A percentile compares a stretch with the other conserved stretches of the same genome.
Conservation (phyloP, 1,140 invertebrate genomes). For the Rhysida immarginata region DNA sequence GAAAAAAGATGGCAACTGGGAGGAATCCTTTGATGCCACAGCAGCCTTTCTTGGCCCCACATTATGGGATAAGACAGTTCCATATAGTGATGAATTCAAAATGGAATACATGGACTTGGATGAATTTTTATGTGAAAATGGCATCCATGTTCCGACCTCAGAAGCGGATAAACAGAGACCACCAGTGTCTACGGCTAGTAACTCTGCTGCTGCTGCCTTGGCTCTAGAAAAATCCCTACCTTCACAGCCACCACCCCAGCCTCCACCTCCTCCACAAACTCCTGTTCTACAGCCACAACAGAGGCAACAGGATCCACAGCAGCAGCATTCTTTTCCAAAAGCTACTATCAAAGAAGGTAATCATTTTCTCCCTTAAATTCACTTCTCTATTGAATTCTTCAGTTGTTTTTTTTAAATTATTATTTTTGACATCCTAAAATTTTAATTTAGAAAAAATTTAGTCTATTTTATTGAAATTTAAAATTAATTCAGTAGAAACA, state of each 20-base stretch:
- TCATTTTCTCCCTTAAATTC: no score
- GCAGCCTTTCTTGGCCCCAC: conserved; percentile 85
- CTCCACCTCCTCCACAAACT: neutral
- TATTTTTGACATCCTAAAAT: no score
- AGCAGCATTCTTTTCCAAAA: no score
- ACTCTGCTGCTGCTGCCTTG: neutral
- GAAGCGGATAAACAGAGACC: conserved; percentile 27
- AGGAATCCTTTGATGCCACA: conserved; percentile 51
- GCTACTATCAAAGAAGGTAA: no score
- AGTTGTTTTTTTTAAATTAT: no score
- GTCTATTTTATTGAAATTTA: no score
- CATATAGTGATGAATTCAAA: conserved; percentile 84
- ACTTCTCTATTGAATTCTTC: no score
- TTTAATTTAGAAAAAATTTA: no score
- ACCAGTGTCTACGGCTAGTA: conserved; percentile 7
- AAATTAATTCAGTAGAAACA: no score
- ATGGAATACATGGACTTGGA: conserved; percentile 90
- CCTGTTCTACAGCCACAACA: conserved; percentile 24
- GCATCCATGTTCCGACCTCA: conserved; percentile 45
- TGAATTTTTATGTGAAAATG: conserved; percentile 87
- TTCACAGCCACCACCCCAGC: conserved; percentile 26
- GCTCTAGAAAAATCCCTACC: neutral
- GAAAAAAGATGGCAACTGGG: conserved; percentile 13
- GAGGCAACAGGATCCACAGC: conserved; percentile 33
- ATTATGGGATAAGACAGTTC: conserved; percentile 80